These are phyloP conservation scores for Sisor rabdophorus DNA, from an alignment of 2,113 vertebrate genomes.

Conservation along the genomic window DNA sequence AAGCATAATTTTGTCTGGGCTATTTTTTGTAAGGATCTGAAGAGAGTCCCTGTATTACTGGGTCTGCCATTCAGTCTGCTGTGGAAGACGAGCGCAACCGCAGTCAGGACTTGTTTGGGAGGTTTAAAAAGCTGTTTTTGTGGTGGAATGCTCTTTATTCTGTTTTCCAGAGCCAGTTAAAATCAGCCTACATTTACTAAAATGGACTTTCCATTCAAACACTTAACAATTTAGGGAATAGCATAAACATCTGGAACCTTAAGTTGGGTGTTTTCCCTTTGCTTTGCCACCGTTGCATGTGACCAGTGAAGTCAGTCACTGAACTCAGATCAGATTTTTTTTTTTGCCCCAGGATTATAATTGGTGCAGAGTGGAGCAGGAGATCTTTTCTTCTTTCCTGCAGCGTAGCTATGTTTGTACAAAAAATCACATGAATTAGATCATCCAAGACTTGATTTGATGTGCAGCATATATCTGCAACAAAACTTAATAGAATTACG, in stretches of 20 bases:
- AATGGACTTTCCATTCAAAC: constrained; percentile 43
- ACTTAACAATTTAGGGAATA: constrained; percentile 26
- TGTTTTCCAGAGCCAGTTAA: constrained; percentile 40
- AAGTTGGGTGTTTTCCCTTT: background rate
- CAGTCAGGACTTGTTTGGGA: constrained; percentile 45
- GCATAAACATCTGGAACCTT: constrained; percentile 37
- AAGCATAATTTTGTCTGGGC: constrained; percentile 48
- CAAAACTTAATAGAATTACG: too few species aligned
- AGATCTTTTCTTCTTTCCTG: background rate
- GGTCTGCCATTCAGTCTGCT: constrained; percentile 37
- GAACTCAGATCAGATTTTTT: background rate
- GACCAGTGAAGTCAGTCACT: background rate
- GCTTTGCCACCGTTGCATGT: background rate
- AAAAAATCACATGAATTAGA: background rate
- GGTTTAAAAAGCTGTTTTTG: constrained; percentile 39
- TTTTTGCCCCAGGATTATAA: too few species aligned
- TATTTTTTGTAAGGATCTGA: constrained; percentile 48
- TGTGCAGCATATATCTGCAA: background rate
- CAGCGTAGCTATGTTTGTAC: background rate
- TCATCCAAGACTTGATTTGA: background rate
- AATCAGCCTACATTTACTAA: constrained; percentile 32
- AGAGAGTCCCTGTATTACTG: constrained; percentile 51
- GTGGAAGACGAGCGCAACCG: constrained; percentile 36
- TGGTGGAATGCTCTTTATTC: constrained; percentile 38
- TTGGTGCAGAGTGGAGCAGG: background rate